A percentile compares a stretch with the other conserved stretches of the same genome.
These are phyloP conservation scores for Lutraria rhynchaena DNA, from an alignment of 1,140 invertebrate species.

Conservation along the genomic window DNA sequence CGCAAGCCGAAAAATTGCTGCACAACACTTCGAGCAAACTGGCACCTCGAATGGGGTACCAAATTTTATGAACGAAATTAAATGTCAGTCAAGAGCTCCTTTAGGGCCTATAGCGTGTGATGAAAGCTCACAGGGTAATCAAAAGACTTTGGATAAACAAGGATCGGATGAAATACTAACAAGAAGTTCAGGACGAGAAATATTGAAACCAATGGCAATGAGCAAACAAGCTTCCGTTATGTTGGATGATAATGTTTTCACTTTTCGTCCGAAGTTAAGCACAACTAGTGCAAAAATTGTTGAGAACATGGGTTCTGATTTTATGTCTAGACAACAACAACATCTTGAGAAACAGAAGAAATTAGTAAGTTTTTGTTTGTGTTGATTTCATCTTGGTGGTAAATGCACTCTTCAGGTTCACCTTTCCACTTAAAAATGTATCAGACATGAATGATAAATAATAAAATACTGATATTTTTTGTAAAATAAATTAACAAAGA, in stretches of 20 bases:
- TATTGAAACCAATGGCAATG: conserved; percentile 61
- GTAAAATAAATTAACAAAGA: no score
- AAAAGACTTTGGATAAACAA: not conserved
- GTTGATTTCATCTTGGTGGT: no score
- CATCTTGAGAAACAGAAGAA: conserved; percentile 78
- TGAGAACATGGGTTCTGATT: conserved; percentile 77
- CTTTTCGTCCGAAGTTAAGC: conserved; percentile 78
- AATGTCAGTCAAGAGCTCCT: conserved; percentile 62
- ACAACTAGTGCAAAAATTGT: conserved; percentile 76
- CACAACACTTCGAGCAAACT: conserved; percentile 58
- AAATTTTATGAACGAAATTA: conserved; percentile 73
- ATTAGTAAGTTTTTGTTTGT: conserved; percentile 77
- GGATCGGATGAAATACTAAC: conserved; percentile 34
- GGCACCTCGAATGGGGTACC: conserved; percentile 64
- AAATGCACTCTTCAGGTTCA: no score
- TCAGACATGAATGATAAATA: no score
- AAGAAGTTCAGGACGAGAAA: conserved; percentile 46
- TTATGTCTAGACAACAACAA: conserved; percentile 79
- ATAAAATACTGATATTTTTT: no score
- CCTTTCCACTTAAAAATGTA: no score
- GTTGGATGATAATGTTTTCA: conserved; percentile 76
- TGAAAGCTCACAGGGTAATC: conserved; percentile 25
- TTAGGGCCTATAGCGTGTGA: conserved; percentile 63
- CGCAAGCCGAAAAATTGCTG: conserved; percentile 72
- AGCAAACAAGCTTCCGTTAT: conserved; percentile 57